Percentiles rank a stretch among this genome's conserved stretches.
phyloP scores from a whole-genome alignment of 2,888 invertebrate genomes.

The Xanthorhoe designata region DNA sequence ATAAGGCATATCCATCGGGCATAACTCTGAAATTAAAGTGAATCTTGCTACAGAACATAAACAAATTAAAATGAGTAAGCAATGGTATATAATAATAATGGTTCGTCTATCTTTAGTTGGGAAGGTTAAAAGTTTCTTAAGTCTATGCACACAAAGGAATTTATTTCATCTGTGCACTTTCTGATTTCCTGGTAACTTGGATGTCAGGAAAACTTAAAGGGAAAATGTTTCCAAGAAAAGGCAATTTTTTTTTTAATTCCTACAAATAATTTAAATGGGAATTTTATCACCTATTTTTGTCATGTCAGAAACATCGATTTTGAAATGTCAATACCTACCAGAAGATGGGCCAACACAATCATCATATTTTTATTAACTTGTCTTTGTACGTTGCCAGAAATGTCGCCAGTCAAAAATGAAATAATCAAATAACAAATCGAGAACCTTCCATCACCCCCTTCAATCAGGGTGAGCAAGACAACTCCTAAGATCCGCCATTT shows the following conservation, averaged over 20 bases:
- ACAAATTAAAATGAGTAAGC: no score
- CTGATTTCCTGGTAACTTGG: slow-evolving; percentile 50
- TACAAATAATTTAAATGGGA: background rate
- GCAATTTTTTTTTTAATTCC: background rate
- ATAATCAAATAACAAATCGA: background rate
- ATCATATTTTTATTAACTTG: no score
- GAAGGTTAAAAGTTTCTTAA: slow-evolving; percentile 16
- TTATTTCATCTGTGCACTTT: slow-evolving; percentile 26
- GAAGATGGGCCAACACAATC: no score
- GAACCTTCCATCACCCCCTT: background rate
- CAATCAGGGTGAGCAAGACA: slow-evolving; percentile 11
- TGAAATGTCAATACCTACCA: no score
- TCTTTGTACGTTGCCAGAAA: no score
- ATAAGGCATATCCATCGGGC: no score
- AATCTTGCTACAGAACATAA: no score
- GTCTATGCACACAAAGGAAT: slow-evolving; percentile 39
- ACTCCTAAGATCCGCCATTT: slow-evolving; percentile 71
- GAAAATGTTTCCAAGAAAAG: slow-evolving; percentile 14
- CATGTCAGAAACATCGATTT: background rate
- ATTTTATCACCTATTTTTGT: background rate
- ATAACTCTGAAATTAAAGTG: no score
- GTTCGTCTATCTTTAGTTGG: background rate
- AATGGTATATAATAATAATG: no score
- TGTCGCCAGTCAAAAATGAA: background rate
- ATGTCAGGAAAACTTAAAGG: slow-evolving; percentile 59